Percentiles rank a stretch among this genome's conserved stretches.
phyloP scores from a whole-genome alignment of 2,113 vertebrate genomes.

The Geococcyx californianus region DNA sequence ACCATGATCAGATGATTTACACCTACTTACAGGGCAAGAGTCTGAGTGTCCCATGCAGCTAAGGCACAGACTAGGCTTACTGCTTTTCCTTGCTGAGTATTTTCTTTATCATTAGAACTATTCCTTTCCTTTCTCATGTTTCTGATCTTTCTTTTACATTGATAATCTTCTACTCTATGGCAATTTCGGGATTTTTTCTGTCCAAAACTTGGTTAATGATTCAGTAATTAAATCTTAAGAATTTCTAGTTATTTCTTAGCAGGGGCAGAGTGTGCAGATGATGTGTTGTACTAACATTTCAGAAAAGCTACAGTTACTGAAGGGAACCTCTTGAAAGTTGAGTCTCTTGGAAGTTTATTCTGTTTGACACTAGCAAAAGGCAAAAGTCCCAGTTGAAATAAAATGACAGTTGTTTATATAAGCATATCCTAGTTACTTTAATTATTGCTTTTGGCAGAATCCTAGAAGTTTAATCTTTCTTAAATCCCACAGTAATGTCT shows the following conservation, averaged over 20 bases:
- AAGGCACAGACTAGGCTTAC: background rate
- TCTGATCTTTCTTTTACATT: background rate
- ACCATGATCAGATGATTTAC: background rate
- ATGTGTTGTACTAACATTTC: background rate
- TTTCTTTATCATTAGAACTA: background rate
- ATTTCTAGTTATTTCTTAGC: background rate
- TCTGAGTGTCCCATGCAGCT: background rate
- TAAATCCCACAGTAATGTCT: slow-evolving; percentile 62
- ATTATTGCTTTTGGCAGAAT: slow-evolving; percentile 72
- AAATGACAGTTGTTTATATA: slow-evolving; percentile 68
- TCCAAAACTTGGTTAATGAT: background rate
- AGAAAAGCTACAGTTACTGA: background rate
- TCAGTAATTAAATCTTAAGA: background rate
- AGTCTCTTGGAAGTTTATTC: slow-evolving; percentile 25
- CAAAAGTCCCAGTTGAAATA: slow-evolving; percentile 61
- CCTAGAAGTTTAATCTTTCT: slow-evolving; percentile 68
- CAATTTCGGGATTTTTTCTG: background rate
- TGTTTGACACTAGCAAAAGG: slow-evolving; percentile 58
- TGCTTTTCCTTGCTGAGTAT: background rate
- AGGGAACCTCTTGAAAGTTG: slow-evolving; percentile 7
- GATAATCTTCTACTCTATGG: background rate
- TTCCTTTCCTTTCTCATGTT: background rate
- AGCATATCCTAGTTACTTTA: slow-evolving; percentile 66
- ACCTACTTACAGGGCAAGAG: background rate
- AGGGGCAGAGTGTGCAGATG: background rate